phyloP scores from a whole-genome alignment of 2,888 invertebrate genomes.

The Leptinotarsa rubiginosa region DNA sequence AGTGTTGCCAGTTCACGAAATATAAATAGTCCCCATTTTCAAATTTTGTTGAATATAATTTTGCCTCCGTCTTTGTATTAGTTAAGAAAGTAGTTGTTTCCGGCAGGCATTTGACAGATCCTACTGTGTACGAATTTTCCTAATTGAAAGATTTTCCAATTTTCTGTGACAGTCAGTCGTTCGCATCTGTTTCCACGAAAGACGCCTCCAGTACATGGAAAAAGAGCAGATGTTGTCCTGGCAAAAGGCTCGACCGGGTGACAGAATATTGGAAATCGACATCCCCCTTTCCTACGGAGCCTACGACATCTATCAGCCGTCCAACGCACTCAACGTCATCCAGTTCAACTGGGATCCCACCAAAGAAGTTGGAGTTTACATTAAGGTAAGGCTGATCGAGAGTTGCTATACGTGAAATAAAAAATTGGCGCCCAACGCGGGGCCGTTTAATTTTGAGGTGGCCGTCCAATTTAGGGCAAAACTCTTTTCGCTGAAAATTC shows the following conservation, averaged over 20 bases:
- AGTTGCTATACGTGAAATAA: not conserved
- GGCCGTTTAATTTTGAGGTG: not conserved
- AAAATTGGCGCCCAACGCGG: constrained; percentile 3
- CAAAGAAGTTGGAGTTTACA: constrained; percentile 94
- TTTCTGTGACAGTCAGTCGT: constrained; percentile 78
- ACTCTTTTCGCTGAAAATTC: no score
- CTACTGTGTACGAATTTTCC: not conserved
- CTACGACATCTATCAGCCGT: constrained; percentile 82
- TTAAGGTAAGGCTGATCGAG: constrained; percentile 75
- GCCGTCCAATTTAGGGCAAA: no score
- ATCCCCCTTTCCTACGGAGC: constrained; percentile 94
- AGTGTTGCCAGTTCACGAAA: not conserved
- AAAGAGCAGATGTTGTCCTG: constrained; percentile 92
- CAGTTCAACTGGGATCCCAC: constrained; percentile 96
- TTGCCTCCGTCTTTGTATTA: no score
- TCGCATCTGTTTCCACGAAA: constrained; percentile 95
- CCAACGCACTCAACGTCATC: constrained; percentile 79
- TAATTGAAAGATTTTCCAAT: not conserved
- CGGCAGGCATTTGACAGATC: no score
- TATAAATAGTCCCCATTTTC: no score
- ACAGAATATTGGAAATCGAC: constrained; percentile 92
- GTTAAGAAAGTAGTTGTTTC: no score
- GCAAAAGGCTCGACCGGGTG: constrained; percentile 90
- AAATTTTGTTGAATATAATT: no score
- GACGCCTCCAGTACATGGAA: constrained; percentile 95